Evolutionary conservation across 2,113 vertebrate genomes (phyloP), one percentile per base, ranked within the genome.

Genomic region (Ondatra zibethicus): DNA sequence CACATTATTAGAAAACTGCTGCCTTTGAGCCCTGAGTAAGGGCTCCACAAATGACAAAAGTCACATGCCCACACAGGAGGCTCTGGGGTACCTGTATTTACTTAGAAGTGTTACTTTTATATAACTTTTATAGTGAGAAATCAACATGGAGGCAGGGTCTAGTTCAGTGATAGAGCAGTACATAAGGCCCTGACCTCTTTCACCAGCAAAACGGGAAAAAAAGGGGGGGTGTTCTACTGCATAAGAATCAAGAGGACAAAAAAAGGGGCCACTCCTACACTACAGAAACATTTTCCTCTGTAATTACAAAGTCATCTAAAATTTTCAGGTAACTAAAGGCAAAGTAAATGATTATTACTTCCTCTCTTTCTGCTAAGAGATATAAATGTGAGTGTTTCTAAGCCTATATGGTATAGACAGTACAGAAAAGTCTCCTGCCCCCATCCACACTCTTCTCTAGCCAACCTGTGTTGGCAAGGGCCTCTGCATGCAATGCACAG

Each of bases 71-170:
- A 8, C 36, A 23, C 17, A 36, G 66, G 68, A 17, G 7, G 36
- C 45, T 97, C 97, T 75, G 90, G 92, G 97, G 94, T 94, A 97
- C 96, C 91, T 90, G 50, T 95, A 91, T 89, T 94, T 93, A 97
- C 81, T 97, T 90, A 92, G 89, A 98, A 95, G 97, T 85, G 95
- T 97, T 92, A 68, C 81, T 95, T 96, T 97, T 98, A 97, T 75
- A 91, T 96, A 76, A 93, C 95, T 33, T 92, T 33, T 92, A 93
- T 92, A 96, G 89, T 97, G 87, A 97, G 95, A 98, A 55, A 52
- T 25, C 92, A 85, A 91, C 92, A 91, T 81, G 55, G 77, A 87
- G 31, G 7, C 61, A 65, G 58, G 31, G 76, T n/a, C 21, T 50
- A 66, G n/a, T 13, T n/a, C 61, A 29, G 45, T 29, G 45, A 25